Conservation (phyloP, 2,888 invertebrate genomes). For the Aleiodes leptofemur region DNA sequence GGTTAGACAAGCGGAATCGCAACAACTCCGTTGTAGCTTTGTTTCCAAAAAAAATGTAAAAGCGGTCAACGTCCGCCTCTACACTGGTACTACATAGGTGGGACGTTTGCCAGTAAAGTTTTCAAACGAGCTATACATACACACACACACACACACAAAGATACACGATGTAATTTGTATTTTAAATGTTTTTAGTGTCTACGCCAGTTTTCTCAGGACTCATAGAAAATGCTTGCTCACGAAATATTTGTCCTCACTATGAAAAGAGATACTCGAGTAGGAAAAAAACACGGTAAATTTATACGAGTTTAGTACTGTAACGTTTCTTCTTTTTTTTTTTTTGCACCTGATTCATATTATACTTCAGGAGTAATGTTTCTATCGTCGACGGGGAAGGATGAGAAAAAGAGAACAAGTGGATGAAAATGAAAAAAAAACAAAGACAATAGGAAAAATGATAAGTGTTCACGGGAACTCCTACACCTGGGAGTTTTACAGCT, state of each 20-base stretch:
- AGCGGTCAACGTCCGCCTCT: conserved; percentile 38
- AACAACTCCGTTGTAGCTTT: conserved; percentile 41
- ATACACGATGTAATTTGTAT: conserved; percentile 55
- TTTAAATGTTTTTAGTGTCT: conserved; percentile 50
- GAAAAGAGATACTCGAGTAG: conserved; percentile 11
- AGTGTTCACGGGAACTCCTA: conserved; percentile 43
- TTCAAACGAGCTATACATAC: conserved; percentile 53
- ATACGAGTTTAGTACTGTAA: conserved; percentile 29
- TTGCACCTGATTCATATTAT: conserved; percentile 47
- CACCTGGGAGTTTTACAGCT: conserved; percentile 41
- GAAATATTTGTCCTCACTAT: conserved; percentile 42
- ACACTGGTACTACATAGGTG: conserved; percentile 20
- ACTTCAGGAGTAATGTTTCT: conserved; percentile 37
- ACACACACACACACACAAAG: conserved; percentile 42
- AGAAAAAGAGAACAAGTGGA: background rate
- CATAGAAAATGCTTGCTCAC: conserved; percentile 36
- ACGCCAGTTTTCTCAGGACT: conserved; percentile 40
- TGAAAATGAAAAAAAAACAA: conserved; percentile 31
- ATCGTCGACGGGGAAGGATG: conserved; percentile 3
- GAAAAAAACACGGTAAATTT: background rate
- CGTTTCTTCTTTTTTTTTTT: background rate
- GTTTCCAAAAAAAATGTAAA: conserved; percentile 51
- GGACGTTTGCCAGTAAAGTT: conserved; percentile 59
- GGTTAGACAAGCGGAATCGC: conserved; percentile 32
- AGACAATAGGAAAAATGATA: conserved; percentile 41